A percentile compares a stretch with the other conserved stretches of the same genome.
These are phyloP conservation scores for Okapia johnstoni DNA, from an alignment of 2,113 vertebrate species.

Conservation along the genomic window DNA sequence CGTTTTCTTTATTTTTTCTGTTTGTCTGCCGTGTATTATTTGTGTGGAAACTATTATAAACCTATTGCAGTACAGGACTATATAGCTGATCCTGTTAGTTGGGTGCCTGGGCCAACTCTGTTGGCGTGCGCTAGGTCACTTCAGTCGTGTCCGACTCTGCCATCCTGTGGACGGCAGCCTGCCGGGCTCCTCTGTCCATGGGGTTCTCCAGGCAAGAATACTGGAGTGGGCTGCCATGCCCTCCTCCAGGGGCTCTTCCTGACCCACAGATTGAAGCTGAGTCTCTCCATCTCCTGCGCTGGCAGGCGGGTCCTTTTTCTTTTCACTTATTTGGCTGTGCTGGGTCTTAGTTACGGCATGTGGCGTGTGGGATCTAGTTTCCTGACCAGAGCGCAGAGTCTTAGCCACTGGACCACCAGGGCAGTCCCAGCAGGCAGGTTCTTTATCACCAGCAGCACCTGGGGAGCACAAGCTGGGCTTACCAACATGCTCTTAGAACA, in stretches of 20 bases:
- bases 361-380: neutral
- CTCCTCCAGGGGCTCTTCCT: neutral
- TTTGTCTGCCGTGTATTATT: neutral
- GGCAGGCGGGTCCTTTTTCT: neutral
- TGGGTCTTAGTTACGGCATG: neutral
- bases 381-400: neutral
- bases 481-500: neutral
- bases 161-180: neutral
- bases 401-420: neutral
- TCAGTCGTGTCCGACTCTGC: neutral
- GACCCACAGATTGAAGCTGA: neutral
- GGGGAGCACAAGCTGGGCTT: neutral
- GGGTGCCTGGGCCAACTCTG: neutral
- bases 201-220: neutral
- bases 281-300: neutral
- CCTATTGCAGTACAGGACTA: neutral
- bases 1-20: neutral
- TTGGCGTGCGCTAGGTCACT: neutral
- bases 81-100: neutral
- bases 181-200: neutral
- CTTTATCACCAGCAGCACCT: neutral
- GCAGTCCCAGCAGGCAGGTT: neutral
- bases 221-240: neutral
- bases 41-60: neutral
- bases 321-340: neutral